Percentiles rank a stretch among this genome's conserved stretches.
Conservation (phyloP, 2,797 vertebrate species). For the Falco peregrinus region DNA sequence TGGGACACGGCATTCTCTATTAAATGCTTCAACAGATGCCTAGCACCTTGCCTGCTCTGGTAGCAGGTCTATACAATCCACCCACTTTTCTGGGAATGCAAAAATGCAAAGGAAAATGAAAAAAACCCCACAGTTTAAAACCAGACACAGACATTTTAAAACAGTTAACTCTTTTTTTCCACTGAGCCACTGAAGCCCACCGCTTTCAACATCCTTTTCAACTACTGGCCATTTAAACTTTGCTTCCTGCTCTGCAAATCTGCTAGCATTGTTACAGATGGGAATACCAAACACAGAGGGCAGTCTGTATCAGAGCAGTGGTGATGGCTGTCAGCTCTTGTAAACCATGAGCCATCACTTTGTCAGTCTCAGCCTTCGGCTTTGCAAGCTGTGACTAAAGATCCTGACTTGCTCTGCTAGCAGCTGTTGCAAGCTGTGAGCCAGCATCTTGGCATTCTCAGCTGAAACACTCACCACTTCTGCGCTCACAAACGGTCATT, state of each 20-base stretch:
- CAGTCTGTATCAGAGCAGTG: neutral
- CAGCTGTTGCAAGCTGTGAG: constrained; percentile 40
- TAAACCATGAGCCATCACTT: neutral
- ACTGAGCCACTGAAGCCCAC: neutral
- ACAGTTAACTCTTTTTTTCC: neutral
- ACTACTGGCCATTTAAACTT: no score
- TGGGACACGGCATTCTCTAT: neutral
- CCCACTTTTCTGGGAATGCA: neutral
- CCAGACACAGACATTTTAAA: neutral
- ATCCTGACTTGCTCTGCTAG: neutral
- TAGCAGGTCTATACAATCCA: neutral
- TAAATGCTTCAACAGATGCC: neutral
- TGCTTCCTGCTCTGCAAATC: neutral
- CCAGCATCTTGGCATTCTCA: constrained; percentile 49
- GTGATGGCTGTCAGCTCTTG: neutral
- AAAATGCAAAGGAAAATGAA: neutral
- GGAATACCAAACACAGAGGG: neutral
- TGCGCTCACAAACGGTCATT: neutral
- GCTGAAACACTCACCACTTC: neutral
- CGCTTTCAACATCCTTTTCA: neutral
- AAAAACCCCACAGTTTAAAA: neutral
- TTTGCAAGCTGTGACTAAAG: neutral
- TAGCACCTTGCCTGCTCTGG: neutral
- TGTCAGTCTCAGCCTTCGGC: neutral
- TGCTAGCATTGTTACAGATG: neutral